Evolutionary conservation across 2,888 invertebrate species (phyloP), one percentile per base, ranked within the genome.

Genomic region (Lamproptera curius): DNA sequence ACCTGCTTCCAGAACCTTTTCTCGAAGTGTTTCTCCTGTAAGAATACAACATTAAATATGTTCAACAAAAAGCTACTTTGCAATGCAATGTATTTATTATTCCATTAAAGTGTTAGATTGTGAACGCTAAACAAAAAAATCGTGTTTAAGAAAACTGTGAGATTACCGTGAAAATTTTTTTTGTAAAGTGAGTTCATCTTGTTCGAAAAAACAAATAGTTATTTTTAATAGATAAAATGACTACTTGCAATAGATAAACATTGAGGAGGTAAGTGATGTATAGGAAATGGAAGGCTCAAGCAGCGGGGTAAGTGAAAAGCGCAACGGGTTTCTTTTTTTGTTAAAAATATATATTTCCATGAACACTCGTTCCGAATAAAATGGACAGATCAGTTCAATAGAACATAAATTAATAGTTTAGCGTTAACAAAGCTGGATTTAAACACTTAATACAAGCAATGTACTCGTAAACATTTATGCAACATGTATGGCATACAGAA

Each of bases 1-100:
- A 94, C 89, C 76, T 94, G 94, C 81, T 93, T 94, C 94, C 94
- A 94, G 73, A 94, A 93, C 66, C 94, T 88, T 73, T 93, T 91
- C 73, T 94, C 94, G 73, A 93, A 81, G 69, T 92, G 92, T 76
- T 92, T 93, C 68, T 94, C 93, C 93, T 94, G 83, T 45, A 88
- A 89, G 65, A 72, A 76, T 57, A 64, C 57, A 52, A 46, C 16
- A 58, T 59, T 62, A 66, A 61, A 66, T 52, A 57, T 20, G 8
- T 17, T 31, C 20, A 0, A 31, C 15, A 31, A 6, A 10, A 28
- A n/a, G 10, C 28, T 28, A 28, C n/a, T 28, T 28, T 28, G n/a
- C n/a, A 28, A 28, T 9, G n/a, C 28, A 28, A 9, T 9, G 6
- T 10, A 8, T 10, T 28, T 9, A 28, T 28, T 28, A 31, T 6